Percentiles rank a stretch among this genome's conserved stretches.
phyloP scores from a whole-genome alignment of 2,113 vertebrate species.

The Desmodus rotundus region DNA sequence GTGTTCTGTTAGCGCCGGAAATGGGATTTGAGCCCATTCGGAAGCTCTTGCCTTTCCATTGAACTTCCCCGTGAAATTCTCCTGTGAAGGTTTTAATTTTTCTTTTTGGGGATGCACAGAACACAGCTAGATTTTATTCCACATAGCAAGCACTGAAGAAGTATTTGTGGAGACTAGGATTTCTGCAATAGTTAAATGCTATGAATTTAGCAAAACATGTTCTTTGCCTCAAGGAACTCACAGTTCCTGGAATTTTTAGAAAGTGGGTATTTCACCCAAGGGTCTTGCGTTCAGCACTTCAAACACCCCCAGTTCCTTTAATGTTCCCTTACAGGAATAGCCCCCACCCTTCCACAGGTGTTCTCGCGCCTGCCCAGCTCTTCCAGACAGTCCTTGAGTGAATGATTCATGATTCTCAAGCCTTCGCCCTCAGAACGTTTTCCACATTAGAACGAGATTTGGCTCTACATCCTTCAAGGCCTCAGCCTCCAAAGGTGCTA shows the following conservation, averaged over 20 bases:
- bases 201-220: not conserved
- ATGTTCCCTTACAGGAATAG: not conserved
- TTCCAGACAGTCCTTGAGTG: not conserved
- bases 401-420: not conserved
- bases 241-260: not conserved
- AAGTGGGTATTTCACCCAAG: not conserved
- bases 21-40: not conserved
- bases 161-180: not conserved
- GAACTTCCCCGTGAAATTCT: not conserved
- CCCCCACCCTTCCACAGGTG: not conserved
- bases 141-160: not conserved
- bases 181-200: not conserved
- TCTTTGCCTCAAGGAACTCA: not conserved
- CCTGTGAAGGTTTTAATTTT: not conserved
- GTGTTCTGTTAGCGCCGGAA: not conserved
- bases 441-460: not conserved
- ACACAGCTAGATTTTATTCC: not conserved
- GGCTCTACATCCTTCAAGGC: not conserved
- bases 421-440: not conserved
- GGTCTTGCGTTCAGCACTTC: not conserved
- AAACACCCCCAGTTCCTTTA: not conserved
- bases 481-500: slow-evolving; percentile 49
- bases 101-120: not conserved
- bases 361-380: not conserved
- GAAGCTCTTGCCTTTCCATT: not conserved